phyloP scores from a whole-genome alignment of 2,888 invertebrate genomes.

The Coelogynopora nodosa region DNA sequence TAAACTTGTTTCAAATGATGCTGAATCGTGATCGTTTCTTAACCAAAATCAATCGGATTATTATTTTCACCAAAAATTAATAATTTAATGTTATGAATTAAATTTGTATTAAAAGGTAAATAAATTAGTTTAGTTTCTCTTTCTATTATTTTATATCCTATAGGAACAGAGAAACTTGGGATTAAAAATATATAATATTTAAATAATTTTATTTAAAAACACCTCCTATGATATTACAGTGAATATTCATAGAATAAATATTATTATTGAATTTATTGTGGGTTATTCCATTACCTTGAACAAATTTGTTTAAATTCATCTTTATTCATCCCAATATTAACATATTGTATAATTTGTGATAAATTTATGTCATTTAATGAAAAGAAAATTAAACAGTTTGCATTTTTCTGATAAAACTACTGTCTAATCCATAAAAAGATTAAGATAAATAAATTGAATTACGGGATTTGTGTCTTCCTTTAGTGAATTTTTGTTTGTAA shows the following conservation, averaged over 20 bases:
- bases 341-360: neutral
- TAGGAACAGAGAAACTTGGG: slow-evolving; percentile 38
- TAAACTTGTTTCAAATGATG: slow-evolving; percentile 47
- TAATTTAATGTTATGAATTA: slow-evolving; percentile 40
- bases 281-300: neutral
- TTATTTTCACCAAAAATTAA: slow-evolving; percentile 46
- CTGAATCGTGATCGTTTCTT: slow-evolving; percentile 44
- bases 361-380: neutral
- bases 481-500: neutral
- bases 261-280: neutral
- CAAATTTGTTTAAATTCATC: neutral
- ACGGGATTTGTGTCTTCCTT: neutral
- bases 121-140: slow-evolving; percentile 44
- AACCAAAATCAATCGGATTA: slow-evolving; percentile 40
- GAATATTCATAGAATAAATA: neutral
- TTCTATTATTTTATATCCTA: slow-evolving; percentile 47
- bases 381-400: neutral
- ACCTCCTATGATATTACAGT: neutral
- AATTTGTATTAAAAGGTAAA: slow-evolving; percentile 44
- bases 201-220: neutral
- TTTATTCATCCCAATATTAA: neutral
- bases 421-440: neutral
- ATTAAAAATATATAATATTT: neutral
- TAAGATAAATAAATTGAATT: neutral
- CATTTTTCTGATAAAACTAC: neutral